A percentile compares a stretch with the other conserved stretches of the same genome.
Conservation (phyloP, 2,113 vertebrate species). For the Atherinomorus stipes region DNA sequence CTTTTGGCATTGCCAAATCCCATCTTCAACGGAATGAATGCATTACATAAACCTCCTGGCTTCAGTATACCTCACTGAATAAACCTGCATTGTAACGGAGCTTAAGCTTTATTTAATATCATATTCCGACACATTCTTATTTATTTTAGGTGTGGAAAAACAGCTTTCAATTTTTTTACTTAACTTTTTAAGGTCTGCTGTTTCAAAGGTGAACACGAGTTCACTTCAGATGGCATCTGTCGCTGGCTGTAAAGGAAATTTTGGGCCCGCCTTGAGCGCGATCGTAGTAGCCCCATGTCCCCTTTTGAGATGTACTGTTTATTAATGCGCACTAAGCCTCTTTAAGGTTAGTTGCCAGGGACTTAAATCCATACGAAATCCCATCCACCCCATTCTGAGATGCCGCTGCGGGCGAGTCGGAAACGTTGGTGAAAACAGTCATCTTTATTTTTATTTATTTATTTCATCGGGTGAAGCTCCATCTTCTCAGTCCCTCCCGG, state of each 20-base stretch:
- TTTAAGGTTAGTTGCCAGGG: conserved; percentile 47
- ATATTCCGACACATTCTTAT: not conserved
- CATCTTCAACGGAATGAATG: conserved; percentile 63
- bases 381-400: conserved; percentile 68
- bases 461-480: conserved; percentile 69
- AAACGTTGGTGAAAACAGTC: conserved; percentile 71
- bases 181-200: not conserved
- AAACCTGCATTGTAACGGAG: conserved; percentile 30
- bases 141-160: not conserved
- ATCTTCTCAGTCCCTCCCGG: conserved; percentile 62
- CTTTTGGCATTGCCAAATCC: conserved; percentile 65
- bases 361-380: conserved; percentile 78
- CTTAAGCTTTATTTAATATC: conserved; percentile 22
- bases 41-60: conserved; percentile 64
- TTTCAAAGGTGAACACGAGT: not conserved
- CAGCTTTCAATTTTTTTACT: not conserved
- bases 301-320: conserved; percentile 17
- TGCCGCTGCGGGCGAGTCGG: conserved; percentile 78
- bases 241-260: not conserved
- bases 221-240: not conserved
- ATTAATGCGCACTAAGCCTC: conserved; percentile 36
- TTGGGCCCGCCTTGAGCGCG: not conserved
- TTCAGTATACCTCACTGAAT: conserved; percentile 36
- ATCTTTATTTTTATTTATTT: conserved; percentile 38
- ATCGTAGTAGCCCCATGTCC: not conserved